Evolutionary conservation across 2,888 invertebrate genomes (phyloP), one percentile per base, ranked within the genome.

Genomic region (Spicauda simplicius): DNA sequence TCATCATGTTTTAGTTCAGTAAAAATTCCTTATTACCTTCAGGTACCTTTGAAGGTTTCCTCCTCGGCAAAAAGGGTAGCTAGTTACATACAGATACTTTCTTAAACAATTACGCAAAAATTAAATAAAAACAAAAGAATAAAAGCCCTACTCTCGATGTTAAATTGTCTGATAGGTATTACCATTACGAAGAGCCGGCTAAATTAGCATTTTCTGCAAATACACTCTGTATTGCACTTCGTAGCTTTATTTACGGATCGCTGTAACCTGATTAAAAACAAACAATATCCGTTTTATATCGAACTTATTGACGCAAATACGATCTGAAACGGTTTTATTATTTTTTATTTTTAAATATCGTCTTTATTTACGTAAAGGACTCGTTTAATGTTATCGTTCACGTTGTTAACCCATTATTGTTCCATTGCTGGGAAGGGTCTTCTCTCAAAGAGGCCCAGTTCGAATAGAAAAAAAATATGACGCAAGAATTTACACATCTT

Each of bases 291-390:
- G 61, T 57, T 61, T 67, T 61, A 67, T 52, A 67, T 67, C 67
- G 56, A 61, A 67, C 67, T 67, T 67, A 67, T 67, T 67, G 61
- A 67, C 61, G 61, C 67, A 67, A 67, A 67, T 61, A 67, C 50
- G 61, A 61, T 41, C 52, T 61, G 67, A 67, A 67, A 56, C 67
- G 54, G 55, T 66, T 67, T 56, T 67, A 61, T 67, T 67, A 67
- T 67, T 67, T 67, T 61, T 50, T 50, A 61, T 56, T 66, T 66
- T 60, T 66, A 54, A 48, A 60, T 55, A 55, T 45, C 25, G 12
- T 60, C 65, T 59, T 54, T 66, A 55, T 66, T 59, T 59, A 60
- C 30, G 59, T 59, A 54, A 55, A 45, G 50, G 30, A 50, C 7
- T 33, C 59, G 50, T 50, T n/a, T 45, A n/a, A 45, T 45, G n/a